phyloP scores from a whole-genome alignment of 2,888 invertebrate species.

The Neoscelio sp. region DNA sequence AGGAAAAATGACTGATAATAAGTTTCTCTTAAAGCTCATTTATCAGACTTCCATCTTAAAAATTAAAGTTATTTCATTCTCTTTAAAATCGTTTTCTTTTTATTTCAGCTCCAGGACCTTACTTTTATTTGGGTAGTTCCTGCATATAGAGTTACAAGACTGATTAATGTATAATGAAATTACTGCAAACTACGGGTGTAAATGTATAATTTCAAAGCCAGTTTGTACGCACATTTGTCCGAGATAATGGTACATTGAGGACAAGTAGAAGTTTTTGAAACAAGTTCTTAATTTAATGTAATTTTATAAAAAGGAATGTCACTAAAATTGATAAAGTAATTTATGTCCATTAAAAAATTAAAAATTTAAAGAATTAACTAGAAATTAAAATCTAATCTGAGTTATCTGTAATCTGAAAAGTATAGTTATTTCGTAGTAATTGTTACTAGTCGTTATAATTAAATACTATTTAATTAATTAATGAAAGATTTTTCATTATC shows the following conservation, averaged over 20 bases:
- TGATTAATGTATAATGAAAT: constrained; percentile 39
- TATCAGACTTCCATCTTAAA: constrained; percentile 36
- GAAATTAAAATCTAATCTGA: too few species aligned
- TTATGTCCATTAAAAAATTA: background rate
- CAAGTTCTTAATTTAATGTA: constrained; percentile 20
- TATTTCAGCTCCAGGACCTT: constrained; percentile 74
- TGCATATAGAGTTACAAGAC: constrained; percentile 75
- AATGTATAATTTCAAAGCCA: constrained; percentile 32
- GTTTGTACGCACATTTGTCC: constrained; percentile 34
- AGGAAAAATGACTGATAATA: constrained; percentile 17
- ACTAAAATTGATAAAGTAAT: background rate
- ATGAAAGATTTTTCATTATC: too few species aligned
- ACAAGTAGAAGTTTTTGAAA: constrained; percentile 17
- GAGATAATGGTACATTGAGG: constrained; percentile 13
- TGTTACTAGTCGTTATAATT: constrained; percentile 30
- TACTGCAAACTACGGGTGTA: constrained; percentile 25
- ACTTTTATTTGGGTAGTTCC: constrained; percentile 76
- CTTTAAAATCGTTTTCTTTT: constrained; percentile 29
- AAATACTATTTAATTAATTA: too few species aligned
- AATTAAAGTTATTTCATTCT: constrained; percentile 26
- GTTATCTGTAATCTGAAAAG: constrained; percentile 18
- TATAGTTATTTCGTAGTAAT: too few species aligned
- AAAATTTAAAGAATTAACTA: too few species aligned
- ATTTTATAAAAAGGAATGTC: background rate
- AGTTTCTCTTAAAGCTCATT: constrained; percentile 8